A percentile compares a stretch with the other conserved stretches of the same genome.
Conservation (phyloP, 2,888 invertebrate genomes). For the Xestobium rufovillosum region DNA sequence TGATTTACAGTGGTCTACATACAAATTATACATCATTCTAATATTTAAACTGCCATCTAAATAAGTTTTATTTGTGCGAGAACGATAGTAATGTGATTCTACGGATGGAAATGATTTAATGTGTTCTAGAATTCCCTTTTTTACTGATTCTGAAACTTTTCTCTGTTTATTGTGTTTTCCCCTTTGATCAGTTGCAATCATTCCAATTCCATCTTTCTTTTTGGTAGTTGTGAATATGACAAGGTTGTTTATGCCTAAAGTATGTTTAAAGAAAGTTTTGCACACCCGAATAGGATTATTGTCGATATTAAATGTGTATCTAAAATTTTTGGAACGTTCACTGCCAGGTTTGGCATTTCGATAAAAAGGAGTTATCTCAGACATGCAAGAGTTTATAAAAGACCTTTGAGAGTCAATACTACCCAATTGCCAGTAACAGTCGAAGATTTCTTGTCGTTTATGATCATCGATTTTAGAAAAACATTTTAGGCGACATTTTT, state of each 20-base stretch:
- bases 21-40: slow-evolving; percentile 13
- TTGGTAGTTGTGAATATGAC: neutral
- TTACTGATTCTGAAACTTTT: neutral
- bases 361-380: slow-evolving; percentile 3
- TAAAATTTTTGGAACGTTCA: slow-evolving; percentile 1
- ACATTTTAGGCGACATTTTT: slow-evolving; percentile 5
- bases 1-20: too few species aligned
- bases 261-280: slow-evolving; percentile 1
- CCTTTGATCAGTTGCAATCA: neutral
- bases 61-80: slow-evolving; percentile 11
- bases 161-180: slow-evolving; percentile 1
- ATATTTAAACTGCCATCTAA: slow-evolving; percentile 17
- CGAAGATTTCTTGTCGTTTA: neutral
- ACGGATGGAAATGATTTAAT: slow-evolving; percentile 9
- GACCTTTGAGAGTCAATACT: neutral
- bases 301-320: slow-evolving; percentile 2
- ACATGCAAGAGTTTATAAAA: slow-evolving; percentile 1
- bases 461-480: neutral
- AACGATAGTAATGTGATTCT: slow-evolving; percentile 15
- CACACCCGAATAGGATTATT: neutral
- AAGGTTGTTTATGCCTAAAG: slow-evolving; percentile 3
- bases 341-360: slow-evolving; percentile 1
- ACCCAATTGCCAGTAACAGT: slow-evolving; percentile 2
- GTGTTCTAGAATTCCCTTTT: neutral
- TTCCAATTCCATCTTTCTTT: neutral